phyloP scores from a whole-genome alignment of 2,113 vertebrate species.

The Eudyptes chrysolophus region DNA sequence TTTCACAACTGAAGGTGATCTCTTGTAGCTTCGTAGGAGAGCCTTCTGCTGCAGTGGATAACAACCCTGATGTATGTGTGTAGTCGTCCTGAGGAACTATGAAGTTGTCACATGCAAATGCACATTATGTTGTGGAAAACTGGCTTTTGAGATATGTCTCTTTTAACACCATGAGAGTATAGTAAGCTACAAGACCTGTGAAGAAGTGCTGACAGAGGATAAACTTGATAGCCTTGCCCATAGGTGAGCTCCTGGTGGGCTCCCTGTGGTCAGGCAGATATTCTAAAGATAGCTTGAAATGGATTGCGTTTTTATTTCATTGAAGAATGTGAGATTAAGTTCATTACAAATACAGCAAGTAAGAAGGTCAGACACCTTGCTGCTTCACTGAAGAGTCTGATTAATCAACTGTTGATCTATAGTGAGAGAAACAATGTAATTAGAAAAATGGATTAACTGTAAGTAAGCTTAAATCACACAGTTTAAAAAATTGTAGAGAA shows the following conservation, averaged over 20 bases:
- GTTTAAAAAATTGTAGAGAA: not conserved
- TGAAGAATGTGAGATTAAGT: not conserved
- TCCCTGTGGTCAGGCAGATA: not conserved
- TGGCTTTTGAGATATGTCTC: not conserved
- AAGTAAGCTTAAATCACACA: not conserved
- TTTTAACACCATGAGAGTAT: not conserved
- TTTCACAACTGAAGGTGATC: not conserved
- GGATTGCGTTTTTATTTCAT: not conserved
- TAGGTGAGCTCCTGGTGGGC: not conserved
- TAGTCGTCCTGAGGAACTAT: not conserved
- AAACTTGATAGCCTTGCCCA: not conserved
- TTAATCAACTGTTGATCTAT: slow-evolving; percentile 48
- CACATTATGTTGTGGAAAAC: not conserved
- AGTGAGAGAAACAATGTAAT: slow-evolving; percentile 41
- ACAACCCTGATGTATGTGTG: not conserved
- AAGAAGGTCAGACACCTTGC: slow-evolving; percentile 18
- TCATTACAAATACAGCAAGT: not conserved
- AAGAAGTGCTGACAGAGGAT: not conserved
- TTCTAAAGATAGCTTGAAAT: not conserved
- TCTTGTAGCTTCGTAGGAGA: not conserved
- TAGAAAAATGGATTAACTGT: slow-evolving; percentile 46
- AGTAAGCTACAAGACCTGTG: not conserved
- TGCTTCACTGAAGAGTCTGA: not conserved
- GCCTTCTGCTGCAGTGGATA: not conserved
- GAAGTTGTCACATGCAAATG: not conserved